A percentile compares a stretch with the other conserved stretches of the same genome.
These are phyloP conservation scores for Polydesmus complanatus DNA, from an alignment of 2,888 invertebrate genomes.

Conservation along the genomic window DNA sequence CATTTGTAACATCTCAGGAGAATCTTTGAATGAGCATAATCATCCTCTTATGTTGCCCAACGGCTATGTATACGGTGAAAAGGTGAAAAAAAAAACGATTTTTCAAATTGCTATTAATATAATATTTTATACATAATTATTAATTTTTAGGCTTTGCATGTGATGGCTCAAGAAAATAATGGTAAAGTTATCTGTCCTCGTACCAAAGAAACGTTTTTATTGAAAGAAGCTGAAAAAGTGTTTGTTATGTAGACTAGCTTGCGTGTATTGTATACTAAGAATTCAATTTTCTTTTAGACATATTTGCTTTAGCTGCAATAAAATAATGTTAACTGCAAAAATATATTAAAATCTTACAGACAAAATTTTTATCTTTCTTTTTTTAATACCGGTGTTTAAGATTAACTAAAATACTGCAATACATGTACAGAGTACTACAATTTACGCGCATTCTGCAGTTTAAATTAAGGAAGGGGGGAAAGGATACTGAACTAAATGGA, in stretches of 20 bases:
- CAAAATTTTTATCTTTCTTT: not conserved
- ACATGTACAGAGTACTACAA: not conserved
- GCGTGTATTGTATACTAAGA: not conserved
- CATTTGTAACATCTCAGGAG: conserved; percentile 77
- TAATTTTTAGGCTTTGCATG: conserved; percentile 60
- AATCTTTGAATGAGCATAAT: conserved; percentile 91
- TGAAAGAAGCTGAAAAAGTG: conserved; percentile 88
- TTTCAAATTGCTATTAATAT: not conserved
- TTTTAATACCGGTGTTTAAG: no score
- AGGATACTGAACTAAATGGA: no score
- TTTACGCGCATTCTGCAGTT: no score
- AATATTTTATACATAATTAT: conserved; percentile 2
- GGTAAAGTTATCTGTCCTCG: conserved; percentile 86
- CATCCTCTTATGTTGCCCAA: conserved; percentile 98
- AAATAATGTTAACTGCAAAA: not conserved
- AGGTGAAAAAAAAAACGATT: conserved; percentile 40
- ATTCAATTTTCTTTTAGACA: not conserved
- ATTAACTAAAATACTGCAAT: not conserved
- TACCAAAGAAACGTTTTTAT: conserved; percentile 78
- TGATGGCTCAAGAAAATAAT: conserved; percentile 79
- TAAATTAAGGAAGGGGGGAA: no score
- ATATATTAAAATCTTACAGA: not conserved
- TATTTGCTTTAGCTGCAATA: not conserved
- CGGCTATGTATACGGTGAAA: conserved; percentile 90
- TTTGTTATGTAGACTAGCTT: conserved; percentile 76